Evolutionary conservation across 2,797 vertebrate species (phyloP).

Genomic region (Zenarchopterus dispar): DNA sequence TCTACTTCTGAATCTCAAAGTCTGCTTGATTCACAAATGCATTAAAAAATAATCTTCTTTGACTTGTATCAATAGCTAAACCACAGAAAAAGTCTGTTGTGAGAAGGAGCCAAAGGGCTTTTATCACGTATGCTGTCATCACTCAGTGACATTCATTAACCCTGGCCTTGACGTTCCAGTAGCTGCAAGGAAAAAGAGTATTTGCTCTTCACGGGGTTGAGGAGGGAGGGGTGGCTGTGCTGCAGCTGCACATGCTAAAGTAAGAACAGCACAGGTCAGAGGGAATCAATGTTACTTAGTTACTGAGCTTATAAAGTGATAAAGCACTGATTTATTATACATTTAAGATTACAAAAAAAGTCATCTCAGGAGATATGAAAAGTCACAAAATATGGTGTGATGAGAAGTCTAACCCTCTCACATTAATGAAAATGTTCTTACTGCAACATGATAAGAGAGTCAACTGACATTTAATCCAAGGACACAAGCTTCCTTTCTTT

Average conservation of each 20-base stretch:
- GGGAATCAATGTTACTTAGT: background rate
- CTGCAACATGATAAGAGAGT: no score
- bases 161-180: constrained; percentile 27
- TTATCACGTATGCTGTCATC: constrained; percentile 12
- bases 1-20: no score
- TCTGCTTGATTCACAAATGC: background rate
- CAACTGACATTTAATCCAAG: no score
- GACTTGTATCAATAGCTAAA: background rate
- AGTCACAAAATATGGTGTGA: background rate
- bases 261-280: background rate
- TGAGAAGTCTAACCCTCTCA: background rate
- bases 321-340: background rate
- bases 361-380: background rate
- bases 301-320: background rate
- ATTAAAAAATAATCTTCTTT: background rate
- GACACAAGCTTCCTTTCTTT: no score
- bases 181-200: constrained; percentile 13
- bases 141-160: constrained; percentile 19
- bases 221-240: background rate
- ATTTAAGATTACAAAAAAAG: background rate
- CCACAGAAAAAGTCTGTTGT: background rate
- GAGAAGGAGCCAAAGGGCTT: constrained; percentile 10
- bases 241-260: constrained; percentile 13
- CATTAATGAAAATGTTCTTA: background rate
- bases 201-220: background rate